phyloP scores from a whole-genome alignment of 2,113 vertebrate genomes.

The Ailurus styani region DNA sequence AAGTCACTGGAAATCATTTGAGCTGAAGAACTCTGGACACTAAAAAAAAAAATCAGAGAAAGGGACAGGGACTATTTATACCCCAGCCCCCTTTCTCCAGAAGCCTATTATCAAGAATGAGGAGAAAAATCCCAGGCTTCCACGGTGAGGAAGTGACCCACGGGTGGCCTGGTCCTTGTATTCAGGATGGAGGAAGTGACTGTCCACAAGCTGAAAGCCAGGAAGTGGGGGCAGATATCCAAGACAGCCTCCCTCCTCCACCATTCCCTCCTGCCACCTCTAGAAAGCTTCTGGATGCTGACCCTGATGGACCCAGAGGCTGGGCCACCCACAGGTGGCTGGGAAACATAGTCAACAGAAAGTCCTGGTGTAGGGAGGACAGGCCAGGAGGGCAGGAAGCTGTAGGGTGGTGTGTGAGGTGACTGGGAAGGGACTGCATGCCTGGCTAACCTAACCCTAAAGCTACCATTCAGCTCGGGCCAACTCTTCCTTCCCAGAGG shows the following conservation, averaged over 20 bases:
- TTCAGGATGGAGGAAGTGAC: constrained; percentile 74
- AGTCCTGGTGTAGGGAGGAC: neutral
- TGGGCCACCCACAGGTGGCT: neutral
- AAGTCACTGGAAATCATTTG: neutral
- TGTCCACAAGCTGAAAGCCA: constrained; percentile 57
- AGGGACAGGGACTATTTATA: neutral
- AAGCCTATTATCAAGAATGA: neutral
- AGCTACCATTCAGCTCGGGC: neutral
- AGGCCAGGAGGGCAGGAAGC: neutral
- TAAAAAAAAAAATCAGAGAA: neutral
- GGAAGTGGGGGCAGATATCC: constrained; percentile 59
- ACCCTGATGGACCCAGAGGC: neutral
- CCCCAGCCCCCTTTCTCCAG: neutral
- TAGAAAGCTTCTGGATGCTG: constrained; percentile 19
- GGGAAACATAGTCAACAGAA: neutral
- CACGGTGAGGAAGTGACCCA: constrained; percentile 65
- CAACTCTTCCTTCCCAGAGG: neutral
- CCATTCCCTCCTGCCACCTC: constrained; percentile 2
- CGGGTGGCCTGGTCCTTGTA: constrained; percentile 46
- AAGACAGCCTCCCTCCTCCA: neutral
- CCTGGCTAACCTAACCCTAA: neutral
- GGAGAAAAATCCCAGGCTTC: constrained; percentile 44
- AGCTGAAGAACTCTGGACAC: neutral
- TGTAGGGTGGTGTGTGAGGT: neutral
- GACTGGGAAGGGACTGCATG: neutral